Conservation (phyloP, 2,113 vertebrate species). For the Saccopteryx leptura region DNA sequence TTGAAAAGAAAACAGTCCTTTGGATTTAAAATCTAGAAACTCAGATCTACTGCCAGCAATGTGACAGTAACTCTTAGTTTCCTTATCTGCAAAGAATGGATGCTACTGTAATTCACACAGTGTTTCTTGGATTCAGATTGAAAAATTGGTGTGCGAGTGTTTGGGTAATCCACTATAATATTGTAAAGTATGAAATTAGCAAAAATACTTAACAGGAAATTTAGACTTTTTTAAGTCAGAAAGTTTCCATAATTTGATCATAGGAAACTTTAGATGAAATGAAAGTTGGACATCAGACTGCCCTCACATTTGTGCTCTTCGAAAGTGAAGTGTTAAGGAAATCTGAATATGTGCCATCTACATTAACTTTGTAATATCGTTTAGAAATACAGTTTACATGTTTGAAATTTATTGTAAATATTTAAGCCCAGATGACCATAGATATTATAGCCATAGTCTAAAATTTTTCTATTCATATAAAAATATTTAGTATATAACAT, state of each 20-base stretch:
- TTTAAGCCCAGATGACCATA: slow-evolving; percentile 34
- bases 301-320: slow-evolving; percentile 8
- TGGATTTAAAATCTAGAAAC: slow-evolving; percentile 37
- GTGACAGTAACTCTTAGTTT: neutral
- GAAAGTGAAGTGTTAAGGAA: slow-evolving; percentile 46
- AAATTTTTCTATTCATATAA: neutral
- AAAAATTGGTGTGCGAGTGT: neutral
- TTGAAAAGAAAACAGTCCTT: neutral
- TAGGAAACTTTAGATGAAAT: slow-evolving; percentile 38
- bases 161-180: slow-evolving; percentile 28
- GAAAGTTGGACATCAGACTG: slow-evolving; percentile 49
- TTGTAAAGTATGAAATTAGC: slow-evolving; percentile 34
- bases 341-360: slow-evolving; percentile 4
- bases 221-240: slow-evolving; percentile 4
- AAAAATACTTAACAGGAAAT: slow-evolving; percentile 19
- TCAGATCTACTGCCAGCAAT: neutral
- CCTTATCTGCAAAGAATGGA: neutral
- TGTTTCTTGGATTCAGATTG: slow-evolving; percentile 16
- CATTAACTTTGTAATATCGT: slow-evolving; percentile 42
- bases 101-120: neutral
- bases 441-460: neutral
- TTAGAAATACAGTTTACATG: slow-evolving; percentile 10
- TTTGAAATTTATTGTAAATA: slow-evolving; percentile 57
- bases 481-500: neutral
- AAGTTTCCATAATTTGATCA: slow-evolving; percentile 18